Conservation (phyloP, 2,113 vertebrate genomes). For the Sphyrna mokarran region DNA sequence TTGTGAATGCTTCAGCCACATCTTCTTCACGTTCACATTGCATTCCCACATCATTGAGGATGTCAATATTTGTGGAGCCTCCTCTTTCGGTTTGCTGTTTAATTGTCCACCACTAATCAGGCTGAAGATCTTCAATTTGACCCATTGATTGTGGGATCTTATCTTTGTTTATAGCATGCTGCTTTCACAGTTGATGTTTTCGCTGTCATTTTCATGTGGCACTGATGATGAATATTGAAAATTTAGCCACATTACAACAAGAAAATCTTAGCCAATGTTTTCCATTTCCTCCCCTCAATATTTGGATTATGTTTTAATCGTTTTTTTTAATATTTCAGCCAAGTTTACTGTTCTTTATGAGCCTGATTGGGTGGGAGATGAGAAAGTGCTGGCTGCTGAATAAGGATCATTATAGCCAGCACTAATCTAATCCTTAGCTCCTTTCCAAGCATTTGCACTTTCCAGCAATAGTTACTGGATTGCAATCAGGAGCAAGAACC, state of each 20-base stretch:
- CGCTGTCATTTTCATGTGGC: too few relatives aligned
- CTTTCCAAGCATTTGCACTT: not conserved
- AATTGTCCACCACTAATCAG: not conserved
- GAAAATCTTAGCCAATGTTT: not conserved
- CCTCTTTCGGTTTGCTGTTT: not conserved
- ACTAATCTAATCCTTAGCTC: not conserved
- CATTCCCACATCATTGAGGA: not conserved
- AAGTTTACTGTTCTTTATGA: not conserved
- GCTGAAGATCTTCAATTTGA: too few relatives aligned
- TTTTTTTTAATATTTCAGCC: not conserved
- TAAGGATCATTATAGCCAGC: not conserved
- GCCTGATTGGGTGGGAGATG: not conserved
- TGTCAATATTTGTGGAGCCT: not conserved
- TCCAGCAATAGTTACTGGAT: not conserved
- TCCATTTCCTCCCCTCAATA: not conserved
- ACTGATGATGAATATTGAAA: not conserved
- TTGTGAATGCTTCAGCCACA: not conserved
- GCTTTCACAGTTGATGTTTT: too few relatives aligned
- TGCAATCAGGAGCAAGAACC: too few relatives aligned
- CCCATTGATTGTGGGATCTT: too few relatives aligned
- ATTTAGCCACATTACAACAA: not conserved
- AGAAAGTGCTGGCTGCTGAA: not conserved
- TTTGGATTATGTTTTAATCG: not conserved
- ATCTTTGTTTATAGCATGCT: too few relatives aligned
- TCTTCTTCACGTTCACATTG: not conserved